phyloP scores from a whole-genome alignment of 2,797 vertebrate species.

The Choloepus didactylus region DNA sequence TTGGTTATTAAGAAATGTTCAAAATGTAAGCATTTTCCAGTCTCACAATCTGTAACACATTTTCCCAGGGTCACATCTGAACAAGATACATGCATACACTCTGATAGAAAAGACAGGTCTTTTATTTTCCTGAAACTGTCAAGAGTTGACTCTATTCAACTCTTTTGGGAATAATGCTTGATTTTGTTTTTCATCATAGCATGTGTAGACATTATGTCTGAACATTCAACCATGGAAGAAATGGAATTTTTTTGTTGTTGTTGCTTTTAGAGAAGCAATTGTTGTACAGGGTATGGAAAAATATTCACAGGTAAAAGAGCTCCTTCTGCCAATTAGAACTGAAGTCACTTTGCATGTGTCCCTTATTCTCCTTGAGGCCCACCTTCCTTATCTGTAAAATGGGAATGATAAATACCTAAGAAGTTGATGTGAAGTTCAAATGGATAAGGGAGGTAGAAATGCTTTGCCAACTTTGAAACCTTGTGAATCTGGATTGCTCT shows the following conservation, averaged over 20 bases:
- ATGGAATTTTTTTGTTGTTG: neutral
- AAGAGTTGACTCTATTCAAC: neutral
- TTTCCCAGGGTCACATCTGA: neutral
- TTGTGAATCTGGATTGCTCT: neutral
- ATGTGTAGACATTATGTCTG: neutral
- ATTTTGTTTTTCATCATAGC: conserved; percentile 38
- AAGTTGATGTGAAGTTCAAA: neutral
- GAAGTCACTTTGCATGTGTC: neutral
- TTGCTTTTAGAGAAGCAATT: neutral
- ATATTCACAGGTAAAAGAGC: neutral
- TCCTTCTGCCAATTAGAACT: neutral
- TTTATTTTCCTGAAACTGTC: conserved; percentile 24
- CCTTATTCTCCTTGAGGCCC: neutral
- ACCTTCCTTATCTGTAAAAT: neutral
- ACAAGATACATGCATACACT: neutral
- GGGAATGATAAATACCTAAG: neutral
- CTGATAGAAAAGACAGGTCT: conserved; percentile 32
- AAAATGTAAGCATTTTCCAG: neutral
- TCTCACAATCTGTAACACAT: neutral
- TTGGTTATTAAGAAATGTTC: neutral
- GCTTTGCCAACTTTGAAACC: neutral
- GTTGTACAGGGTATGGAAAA: neutral
- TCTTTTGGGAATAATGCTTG: conserved; percentile 43
- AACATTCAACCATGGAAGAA: conserved; percentile 2
- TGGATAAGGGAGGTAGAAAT: neutral